Evolutionary conservation across 2,888 invertebrate genomes (phyloP), one percentile per base, ranked within the genome.

Genomic region (Muschampia plurimacula): DNA sequence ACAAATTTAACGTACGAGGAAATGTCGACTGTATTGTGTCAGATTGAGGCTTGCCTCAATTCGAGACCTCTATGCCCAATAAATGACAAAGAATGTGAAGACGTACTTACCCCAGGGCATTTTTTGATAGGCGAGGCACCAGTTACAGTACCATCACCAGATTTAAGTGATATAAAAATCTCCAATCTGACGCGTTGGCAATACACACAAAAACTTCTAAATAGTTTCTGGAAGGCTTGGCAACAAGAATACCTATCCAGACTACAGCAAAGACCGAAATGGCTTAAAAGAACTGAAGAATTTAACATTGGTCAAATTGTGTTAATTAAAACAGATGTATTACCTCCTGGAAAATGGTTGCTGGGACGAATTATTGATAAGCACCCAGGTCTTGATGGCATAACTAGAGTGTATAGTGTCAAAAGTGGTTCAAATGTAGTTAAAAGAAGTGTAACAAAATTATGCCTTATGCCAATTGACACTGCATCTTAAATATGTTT

Each of bases 221-320:
- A 36, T 15, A 72, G 74, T 13, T 77, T 77, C n/a, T 77, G 76
- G 77, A 10, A 44, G 28, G 28, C 66, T 28, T 77, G 77, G 77
- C 74, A 74, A 41, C n/a, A 66, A 10, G 76, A 77, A 36, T 77
- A 77, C 63, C 41, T 76, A 41, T 63, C 74, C 0, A 67, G 73
- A 41, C 52, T 78, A 1, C 76, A 77, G 32, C 74, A 74, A 36
- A 15, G 76, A n/a, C 74, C 73, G 32, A 78, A 78, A 65, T 77
- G 78, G 75, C 44, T 70, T 0, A 74, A 76, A 67, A 57, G 52
- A 28, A 36, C 49, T 10, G 57, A 72, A n/a, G 75, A 78, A 28
- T 74, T 75, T 65, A 32, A 75, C 13, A 72, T 74, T 8, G 74
- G 75, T 8, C 62, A 74, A n/a, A 71, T 77, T 22, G 77, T 77